Conservation (phyloP, 2,113 vertebrate species). For the Zosterops borbonicus region DNA sequence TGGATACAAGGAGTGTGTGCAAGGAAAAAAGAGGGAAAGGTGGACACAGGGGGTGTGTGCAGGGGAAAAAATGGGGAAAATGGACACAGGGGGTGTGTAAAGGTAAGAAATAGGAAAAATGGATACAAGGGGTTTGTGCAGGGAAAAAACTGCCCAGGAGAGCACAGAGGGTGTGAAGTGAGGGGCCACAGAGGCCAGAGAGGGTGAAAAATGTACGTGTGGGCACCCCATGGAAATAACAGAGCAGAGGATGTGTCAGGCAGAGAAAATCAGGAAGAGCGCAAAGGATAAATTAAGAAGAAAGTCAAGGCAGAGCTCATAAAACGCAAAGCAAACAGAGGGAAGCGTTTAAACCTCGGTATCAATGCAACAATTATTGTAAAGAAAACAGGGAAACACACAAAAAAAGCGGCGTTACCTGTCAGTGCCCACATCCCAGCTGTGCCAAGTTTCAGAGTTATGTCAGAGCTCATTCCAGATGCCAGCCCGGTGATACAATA, state of each 20-base stretch:
- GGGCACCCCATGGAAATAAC: neutral
- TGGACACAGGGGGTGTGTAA: no score
- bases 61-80: no score
- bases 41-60: no score
- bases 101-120: neutral
- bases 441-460: conserved; percentile 63
- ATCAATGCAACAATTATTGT: neutral
- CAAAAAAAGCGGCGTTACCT: conserved; percentile 57
- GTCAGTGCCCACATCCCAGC: conserved; percentile 38
- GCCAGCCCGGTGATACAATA: conserved; percentile 15
- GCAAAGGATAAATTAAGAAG: neutral
- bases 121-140: neutral
- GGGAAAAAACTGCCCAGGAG: neutral
- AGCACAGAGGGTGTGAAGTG: neutral
- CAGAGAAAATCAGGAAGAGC: neutral
- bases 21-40: no score
- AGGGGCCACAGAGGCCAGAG: neutral
- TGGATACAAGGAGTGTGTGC: no score
- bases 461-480: conserved; percentile 39
- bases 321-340: conserved; percentile 36
- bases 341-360: conserved; percentile 51
- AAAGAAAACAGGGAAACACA: conserved; percentile 64
- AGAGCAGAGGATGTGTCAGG: neutral
- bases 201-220: neutral
- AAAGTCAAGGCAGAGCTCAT: neutral